These are phyloP conservation scores for Larimichthys polyactis DNA, from an alignment of 2,113 vertebrate genomes.

Conservation along the genomic window DNA sequence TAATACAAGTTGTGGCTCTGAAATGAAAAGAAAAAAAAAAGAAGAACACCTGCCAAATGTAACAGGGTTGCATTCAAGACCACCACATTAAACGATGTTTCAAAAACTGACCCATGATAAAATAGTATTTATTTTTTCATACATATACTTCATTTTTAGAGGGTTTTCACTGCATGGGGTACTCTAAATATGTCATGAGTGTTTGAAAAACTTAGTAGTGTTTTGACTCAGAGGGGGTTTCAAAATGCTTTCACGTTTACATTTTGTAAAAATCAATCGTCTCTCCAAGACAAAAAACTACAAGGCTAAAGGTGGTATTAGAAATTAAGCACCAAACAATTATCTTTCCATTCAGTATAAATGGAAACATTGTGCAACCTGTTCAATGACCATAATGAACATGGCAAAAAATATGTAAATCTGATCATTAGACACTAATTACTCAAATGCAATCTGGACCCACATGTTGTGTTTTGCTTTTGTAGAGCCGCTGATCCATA, in stretches of 20 bases:
- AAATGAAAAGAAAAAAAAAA: constrained; percentile 35
- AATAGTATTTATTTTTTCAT: constrained; percentile 79
- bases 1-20: constrained; percentile 57
- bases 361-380: constrained; percentile 83
- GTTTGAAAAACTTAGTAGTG: constrained; percentile 63
- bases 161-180: constrained; percentile 72
- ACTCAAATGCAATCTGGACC: constrained; percentile 71
- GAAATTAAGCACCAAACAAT: constrained; percentile 84
- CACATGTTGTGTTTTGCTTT: constrained; percentile 56
- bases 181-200: constrained; percentile 70
- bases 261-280: constrained; percentile 77
- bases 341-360: constrained; percentile 75
- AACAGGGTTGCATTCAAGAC: constrained; percentile 71
- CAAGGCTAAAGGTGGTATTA: constrained; percentile 83
- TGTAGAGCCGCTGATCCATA: constrained; percentile 39
- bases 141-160: constrained; percentile 72
- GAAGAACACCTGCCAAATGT: constrained; percentile 46
- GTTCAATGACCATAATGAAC: constrained; percentile 79
- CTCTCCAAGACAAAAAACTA: constrained; percentile 74
- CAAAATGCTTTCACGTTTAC: constrained; percentile 68
- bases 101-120: constrained; percentile 76
- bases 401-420: constrained; percentile 75
- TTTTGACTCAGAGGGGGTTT: constrained; percentile 68
- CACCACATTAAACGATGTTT: constrained; percentile 71
- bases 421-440: constrained; percentile 72